Conservation (phyloP, 2,113 vertebrate species). For the Ciconia maguari region DNA sequence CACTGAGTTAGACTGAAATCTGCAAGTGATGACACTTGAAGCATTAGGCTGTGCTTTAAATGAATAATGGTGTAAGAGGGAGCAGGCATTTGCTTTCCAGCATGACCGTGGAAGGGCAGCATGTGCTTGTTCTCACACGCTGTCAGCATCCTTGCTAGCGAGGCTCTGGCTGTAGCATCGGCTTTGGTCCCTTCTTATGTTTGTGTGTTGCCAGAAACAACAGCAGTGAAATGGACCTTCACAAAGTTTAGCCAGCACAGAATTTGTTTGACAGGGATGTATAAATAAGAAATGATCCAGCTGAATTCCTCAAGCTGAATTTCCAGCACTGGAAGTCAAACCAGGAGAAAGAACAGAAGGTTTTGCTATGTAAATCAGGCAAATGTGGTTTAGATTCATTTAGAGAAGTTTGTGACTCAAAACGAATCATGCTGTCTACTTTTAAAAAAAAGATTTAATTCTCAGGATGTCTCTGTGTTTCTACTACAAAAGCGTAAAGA, state of each 20-base stretch:
- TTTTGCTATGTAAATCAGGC: neutral
- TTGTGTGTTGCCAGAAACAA: neutral
- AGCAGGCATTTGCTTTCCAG: neutral
- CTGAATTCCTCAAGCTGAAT: neutral
- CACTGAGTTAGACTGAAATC: neutral
- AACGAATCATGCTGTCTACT: neutral
- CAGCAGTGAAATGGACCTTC: neutral
- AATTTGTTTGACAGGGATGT: neutral
- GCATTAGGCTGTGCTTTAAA: neutral
- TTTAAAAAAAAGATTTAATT: constrained; percentile 13
- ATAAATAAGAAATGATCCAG: neutral
- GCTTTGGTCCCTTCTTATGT: neutral
- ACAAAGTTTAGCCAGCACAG: neutral
- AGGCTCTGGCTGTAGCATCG: neutral
- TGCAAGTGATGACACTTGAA: neutral
- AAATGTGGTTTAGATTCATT: neutral
- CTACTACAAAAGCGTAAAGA: neutral
- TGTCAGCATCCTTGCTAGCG: neutral
- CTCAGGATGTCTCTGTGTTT: neutral
- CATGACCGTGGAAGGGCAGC: neutral
- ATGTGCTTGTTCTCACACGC: neutral
- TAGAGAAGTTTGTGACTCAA: neutral
- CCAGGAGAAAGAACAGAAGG: neutral
- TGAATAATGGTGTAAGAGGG: neutral
- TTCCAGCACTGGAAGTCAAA: neutral